phyloP scores from a whole-genome alignment of 1,140 invertebrate genomes.

The Pogonomyrmex barbatus region DNA sequence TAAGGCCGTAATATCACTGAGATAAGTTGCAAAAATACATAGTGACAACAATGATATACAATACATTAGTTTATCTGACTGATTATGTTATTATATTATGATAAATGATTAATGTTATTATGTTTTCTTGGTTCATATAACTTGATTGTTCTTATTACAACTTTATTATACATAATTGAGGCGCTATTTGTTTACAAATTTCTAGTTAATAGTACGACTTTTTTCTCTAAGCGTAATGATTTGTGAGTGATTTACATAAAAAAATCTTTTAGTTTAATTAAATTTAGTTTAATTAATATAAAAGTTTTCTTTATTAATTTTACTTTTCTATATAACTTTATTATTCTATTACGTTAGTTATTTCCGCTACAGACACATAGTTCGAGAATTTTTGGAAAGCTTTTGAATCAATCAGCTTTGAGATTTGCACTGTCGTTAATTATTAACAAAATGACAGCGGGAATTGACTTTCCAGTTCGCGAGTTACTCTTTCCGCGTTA shows the following conservation, averaged over 20 bases:
- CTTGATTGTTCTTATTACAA: too few species aligned
- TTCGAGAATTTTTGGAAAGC: background rate
- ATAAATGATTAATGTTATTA: too few species aligned
- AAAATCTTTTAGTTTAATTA: too few species aligned
- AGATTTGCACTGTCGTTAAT: background rate
- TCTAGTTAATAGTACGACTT: too few species aligned
- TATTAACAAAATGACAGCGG: conserved; percentile 24
- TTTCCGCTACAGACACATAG: background rate
- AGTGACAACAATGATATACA: too few species aligned
- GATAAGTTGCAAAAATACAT: too few species aligned
- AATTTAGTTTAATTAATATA: conserved; percentile 1
- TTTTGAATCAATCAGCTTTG: conserved; percentile 2
- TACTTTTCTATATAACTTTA: background rate
- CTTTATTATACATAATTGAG: too few species aligned
- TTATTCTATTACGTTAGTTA: background rate
- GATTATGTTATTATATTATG: too few species aligned
- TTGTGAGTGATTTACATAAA: background rate
- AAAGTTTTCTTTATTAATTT: background rate
- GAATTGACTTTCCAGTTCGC: background rate
- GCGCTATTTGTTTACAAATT: too few species aligned
- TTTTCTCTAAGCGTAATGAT: background rate
- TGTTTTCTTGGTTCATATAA: too few species aligned
- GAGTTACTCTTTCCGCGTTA: conserved; percentile 9
- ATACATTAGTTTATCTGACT: too few species aligned
- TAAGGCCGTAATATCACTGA: too few species aligned